Evolutionary conservation across 2,797 vertebrate genomes (phyloP).

Genomic region (Macropus fuliginosus): DNA sequence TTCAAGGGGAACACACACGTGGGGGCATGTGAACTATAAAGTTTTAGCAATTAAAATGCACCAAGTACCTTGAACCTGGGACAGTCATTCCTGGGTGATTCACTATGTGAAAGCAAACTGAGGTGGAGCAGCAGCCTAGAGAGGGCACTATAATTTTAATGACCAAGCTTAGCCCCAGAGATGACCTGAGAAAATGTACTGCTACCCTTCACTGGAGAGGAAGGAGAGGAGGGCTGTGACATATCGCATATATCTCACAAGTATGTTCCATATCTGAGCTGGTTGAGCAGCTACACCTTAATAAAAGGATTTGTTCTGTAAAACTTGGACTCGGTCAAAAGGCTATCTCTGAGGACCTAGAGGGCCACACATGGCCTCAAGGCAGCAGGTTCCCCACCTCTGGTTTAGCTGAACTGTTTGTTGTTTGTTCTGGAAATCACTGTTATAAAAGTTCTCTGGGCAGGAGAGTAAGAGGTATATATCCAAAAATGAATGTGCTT

Average conservation of each 20-base stretch:
- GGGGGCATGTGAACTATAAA: not conserved
- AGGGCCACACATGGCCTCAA: too few species aligned
- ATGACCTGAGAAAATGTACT: not conserved
- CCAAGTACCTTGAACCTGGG: not conserved
- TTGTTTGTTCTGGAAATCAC: not conserved
- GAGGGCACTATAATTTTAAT: not conserved
- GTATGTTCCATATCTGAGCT: not conserved
- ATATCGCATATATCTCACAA: not conserved
- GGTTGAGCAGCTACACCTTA: not conserved
- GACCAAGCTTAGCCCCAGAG: not conserved
- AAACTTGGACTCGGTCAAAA: too few species aligned
- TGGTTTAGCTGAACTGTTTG: not conserved
- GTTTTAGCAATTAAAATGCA: not conserved
- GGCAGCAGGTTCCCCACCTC: too few species aligned
- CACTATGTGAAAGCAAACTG: not conserved
- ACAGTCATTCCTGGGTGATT: not conserved
- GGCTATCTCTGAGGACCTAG: too few species aligned
- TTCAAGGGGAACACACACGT: not conserved
- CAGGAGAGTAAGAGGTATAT: not conserved
- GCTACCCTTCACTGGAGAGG: not conserved
- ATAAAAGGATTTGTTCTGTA: too few species aligned
- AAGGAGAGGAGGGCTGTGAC: not conserved
- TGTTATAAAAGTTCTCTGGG: not conserved
- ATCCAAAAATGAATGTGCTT: not conserved
- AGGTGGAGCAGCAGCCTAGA: not conserved